phyloP scores from a whole-genome alignment of 2,888 invertebrate genomes.

The Lysandra bellargus region DNA sequence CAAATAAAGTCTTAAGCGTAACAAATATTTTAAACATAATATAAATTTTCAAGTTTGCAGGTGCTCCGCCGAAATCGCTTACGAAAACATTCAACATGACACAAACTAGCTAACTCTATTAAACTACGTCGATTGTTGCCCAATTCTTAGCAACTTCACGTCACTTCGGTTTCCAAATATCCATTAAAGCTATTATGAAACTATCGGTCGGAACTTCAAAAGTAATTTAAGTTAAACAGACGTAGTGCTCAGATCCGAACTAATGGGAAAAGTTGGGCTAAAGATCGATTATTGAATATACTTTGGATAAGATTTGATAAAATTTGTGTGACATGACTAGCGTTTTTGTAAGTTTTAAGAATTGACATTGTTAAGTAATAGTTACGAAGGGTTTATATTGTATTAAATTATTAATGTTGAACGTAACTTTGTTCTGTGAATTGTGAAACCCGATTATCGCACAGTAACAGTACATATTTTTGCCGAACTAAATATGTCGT shows the following conservation, averaged over 20 bases:
- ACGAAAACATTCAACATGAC: not conserved
- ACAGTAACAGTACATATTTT: not conserved
- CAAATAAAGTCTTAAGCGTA: too few relatives aligned
- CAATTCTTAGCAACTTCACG: slow-evolving; percentile 28
- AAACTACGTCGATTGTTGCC: slow-evolving; percentile 18
- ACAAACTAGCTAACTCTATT: slow-evolving; percentile 2
- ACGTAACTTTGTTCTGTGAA: too few relatives aligned
- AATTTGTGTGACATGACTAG: not conserved
- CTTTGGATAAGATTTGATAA: slow-evolving; percentile 39
- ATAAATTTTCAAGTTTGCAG: not conserved
- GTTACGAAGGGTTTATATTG: too few relatives aligned
- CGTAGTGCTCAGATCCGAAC: slow-evolving; percentile 45
- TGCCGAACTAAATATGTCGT: not conserved
- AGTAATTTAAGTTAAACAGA: slow-evolving; percentile 57
- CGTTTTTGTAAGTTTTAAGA: not conserved
- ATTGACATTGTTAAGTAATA: too few relatives aligned
- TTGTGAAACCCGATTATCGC: not conserved
- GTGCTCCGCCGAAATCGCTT: not conserved
- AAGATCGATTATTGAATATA: slow-evolving; percentile 48
- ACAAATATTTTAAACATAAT: too few relatives aligned
- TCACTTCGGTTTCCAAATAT: slow-evolving; percentile 36
- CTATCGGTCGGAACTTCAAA: slow-evolving; percentile 50
- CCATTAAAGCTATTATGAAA: slow-evolving; percentile 45
- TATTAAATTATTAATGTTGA: too few relatives aligned
- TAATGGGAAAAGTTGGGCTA: slow-evolving; percentile 50